Evolutionary conservation across 53 echinoderm and acorn worm genomes (phyloP).

Genomic region (Mesocentrotus franciscanus): DNA sequence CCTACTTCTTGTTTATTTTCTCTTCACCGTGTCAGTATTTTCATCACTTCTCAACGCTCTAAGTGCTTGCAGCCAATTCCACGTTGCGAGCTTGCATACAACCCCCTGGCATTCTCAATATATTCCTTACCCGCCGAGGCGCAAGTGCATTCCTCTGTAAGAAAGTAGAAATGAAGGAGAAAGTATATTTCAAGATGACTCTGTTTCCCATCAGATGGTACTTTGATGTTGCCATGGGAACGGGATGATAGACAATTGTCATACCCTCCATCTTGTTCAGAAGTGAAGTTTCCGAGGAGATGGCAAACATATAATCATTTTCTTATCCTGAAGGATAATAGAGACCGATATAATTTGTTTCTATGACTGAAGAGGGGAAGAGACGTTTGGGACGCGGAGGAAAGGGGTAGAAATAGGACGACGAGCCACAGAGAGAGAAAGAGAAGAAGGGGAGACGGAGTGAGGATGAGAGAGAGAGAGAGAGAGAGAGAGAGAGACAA

Average conservation of each 20-base stretch:
- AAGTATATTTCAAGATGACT: constrained; percentile 13
- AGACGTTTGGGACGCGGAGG: neutral
- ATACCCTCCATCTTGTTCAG: neutral
- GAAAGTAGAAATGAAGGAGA: neutral
- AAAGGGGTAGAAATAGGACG: neutral
- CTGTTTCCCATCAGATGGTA: constrained; percentile 41
- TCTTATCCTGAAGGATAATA: neutral
- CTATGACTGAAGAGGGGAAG: neutral
- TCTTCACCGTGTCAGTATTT: constrained; percentile 31
- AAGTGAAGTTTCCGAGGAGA: neutral
- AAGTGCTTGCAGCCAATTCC: constrained; percentile 15
- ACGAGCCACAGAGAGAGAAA: neutral
- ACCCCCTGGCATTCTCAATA: neutral
- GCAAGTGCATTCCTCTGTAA: neutral
- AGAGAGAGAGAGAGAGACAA: too few species aligned
- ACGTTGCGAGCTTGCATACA: constrained; percentile 54
- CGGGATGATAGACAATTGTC: constrained; percentile 42
- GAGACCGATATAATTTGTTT: neutral
- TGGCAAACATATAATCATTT: neutral
- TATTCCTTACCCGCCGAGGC: neutral
- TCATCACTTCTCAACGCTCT: constrained; percentile 18
- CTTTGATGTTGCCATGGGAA: constrained; percentile 54
- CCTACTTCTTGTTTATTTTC: constrained; percentile 63
- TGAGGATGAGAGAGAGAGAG: neutral
- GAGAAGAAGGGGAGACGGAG: neutral